Base-by-base conservation (phyloP, 2,797 vertebrate genomes). In the Tiaroga cobitis region DNA sequence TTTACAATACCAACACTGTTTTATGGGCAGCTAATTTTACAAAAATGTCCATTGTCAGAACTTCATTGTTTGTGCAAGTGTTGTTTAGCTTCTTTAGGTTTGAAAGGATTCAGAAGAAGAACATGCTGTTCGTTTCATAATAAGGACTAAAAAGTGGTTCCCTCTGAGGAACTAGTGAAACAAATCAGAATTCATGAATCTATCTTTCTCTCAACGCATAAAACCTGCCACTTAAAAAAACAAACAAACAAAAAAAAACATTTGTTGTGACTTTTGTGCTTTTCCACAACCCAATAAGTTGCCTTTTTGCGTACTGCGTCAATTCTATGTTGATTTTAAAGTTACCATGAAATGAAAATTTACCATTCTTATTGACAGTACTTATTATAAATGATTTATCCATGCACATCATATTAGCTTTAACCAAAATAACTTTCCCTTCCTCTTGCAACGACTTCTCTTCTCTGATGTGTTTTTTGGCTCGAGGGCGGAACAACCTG, bases 101-200 rank as follows among this genome's bases (percentile, higher is more conserved):
- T 91, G 92, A 86, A 91, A 90, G 90, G 16, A n/a, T 91, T 93
- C 90, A 92, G 90, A 88, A 92, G 91, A 92, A 92, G 91, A 94
- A 95, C 93, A 93, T 95, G 93, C 92, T 81, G 16, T 84, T 76
- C 37, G 24, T 65, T 85, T 84, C 80, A 59, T 81, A 86, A 51
- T 43, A 94, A 92, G 93, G 92, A 93, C 92, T 91, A 90, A 94
- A 92, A 89, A 80, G 41, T 90, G 91, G 91, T 93, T 93, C 92
- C 92, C 92, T 96, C 95, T 95, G 95, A 95, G 95, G 95, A 95
- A 95, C 95, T 93, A 95, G 93, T 95, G 92, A 11, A 76, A 43
- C 24, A 10, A 9, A 70, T 77, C 51, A 29, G 13, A 73, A 70
- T 90, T 91, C 91, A 88, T 86, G 89, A 91, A 94, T 91, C 84